Conservation (phyloP, 2,113 vertebrate species). For the Calonectris borealis region DNA sequence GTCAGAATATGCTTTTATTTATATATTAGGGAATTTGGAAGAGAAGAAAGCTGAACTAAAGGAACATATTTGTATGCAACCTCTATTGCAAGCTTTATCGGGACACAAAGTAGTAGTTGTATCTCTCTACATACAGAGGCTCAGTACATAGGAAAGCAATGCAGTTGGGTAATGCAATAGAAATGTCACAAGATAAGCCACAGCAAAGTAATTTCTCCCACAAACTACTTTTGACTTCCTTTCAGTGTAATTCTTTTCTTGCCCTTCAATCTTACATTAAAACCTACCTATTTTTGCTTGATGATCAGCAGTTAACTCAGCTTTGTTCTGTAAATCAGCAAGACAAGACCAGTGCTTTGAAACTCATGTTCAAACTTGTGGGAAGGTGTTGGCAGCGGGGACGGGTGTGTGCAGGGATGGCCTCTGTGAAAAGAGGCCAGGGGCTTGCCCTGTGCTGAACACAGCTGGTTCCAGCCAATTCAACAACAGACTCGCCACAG, state of each 20-base stretch:
- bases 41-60: neutral
- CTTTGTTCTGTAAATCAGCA: neutral
- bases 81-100: neutral
- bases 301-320: neutral
- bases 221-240: neutral
- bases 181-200: neutral
- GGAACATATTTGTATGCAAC: neutral
- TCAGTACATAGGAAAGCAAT: neutral
- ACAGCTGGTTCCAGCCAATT: neutral
- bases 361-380: neutral
- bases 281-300: neutral
- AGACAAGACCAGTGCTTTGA: neutral
- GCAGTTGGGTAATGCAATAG: neutral
- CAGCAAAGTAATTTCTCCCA: neutral
- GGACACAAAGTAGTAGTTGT: neutral
- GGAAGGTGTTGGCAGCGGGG: neutral
- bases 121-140: neutral
- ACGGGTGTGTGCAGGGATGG: neutral
- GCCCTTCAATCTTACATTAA: neutral
- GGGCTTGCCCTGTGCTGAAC: rapidly evolving
- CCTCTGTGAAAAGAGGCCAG: neutral
- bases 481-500: neutral
- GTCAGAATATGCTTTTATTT: neutral
- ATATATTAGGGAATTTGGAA: neutral
- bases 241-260: neutral